Conservation (phyloP, 2,797 vertebrate genomes). For the Allobates femoralis region DNA sequence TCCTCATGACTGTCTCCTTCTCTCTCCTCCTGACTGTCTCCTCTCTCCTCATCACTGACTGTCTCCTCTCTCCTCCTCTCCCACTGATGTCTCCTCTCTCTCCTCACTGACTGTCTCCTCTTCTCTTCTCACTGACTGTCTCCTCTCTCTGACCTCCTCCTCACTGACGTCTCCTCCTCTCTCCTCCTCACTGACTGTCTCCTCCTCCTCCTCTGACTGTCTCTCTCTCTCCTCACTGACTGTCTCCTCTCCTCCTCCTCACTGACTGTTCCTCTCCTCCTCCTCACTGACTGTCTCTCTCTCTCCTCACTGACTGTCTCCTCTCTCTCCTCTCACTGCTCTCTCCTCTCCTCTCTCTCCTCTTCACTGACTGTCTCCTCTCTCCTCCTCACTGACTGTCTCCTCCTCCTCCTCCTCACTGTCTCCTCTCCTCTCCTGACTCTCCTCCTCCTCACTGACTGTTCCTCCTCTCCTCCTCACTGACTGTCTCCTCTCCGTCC, state of each 20-base stretch:
- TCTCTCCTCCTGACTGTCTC: neutral
- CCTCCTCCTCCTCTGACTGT: neutral
- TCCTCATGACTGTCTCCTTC: neutral
- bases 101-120: neutral
- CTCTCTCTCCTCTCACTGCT: neutral
- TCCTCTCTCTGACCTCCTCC: neutral
- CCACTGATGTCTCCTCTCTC: neutral
- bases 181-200: too few relatives aligned
- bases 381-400: neutral
- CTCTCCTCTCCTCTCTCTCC: too few relatives aligned
- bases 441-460: neutral
- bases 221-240: neutral
- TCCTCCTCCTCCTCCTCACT: neutral
- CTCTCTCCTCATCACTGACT: neutral
- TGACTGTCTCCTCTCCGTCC: too few relatives aligned
- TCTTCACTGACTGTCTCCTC: too few relatives aligned
- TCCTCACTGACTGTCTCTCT: neutral
- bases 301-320: neutral
- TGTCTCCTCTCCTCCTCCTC: too few relatives aligned
- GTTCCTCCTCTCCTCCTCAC: neutral
- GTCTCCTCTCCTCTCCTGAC: too few relatives aligned
- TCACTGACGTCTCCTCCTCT: neutral
- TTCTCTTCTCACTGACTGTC: neutral
- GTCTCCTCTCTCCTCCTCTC: neutral
- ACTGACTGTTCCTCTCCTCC: too few relatives aligned